Evolutionary conservation across 2,113 vertebrate species (phyloP).

Genomic region (Thomomys bottae): DNA sequence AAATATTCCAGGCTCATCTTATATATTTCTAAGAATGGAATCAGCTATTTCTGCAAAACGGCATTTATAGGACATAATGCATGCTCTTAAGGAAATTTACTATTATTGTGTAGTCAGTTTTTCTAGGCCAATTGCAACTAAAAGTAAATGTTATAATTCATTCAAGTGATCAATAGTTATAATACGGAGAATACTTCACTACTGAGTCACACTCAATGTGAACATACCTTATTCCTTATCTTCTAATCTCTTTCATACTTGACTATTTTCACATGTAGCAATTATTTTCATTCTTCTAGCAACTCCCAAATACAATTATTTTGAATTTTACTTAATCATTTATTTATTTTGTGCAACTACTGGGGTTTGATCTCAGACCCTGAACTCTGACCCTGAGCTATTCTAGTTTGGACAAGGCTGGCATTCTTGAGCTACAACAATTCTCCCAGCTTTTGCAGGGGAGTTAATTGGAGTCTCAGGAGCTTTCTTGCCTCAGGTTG

Average conservation of each 20-base stretch:
- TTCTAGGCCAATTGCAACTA: neutral
- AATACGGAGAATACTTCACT: neutral
- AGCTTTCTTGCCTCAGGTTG: no score
- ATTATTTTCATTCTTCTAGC: neutral
- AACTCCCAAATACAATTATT: neutral
- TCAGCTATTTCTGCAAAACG: neutral
- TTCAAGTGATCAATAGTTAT: neutral
- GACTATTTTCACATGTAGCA: neutral
- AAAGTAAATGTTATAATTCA: neutral
- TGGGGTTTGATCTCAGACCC: no score
- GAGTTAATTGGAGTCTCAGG: no score
- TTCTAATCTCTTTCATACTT: neutral
- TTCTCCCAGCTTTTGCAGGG: no score
- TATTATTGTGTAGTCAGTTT: neutral
- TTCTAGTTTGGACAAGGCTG: no score
- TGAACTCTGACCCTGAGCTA: no score
- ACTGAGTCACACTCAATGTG: neutral
- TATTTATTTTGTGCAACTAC: no score
- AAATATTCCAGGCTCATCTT: neutral
- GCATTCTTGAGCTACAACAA: no score
- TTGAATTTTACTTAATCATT: neutral
- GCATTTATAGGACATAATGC: neutral
- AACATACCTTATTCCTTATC: no score
- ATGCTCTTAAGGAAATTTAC: neutral
- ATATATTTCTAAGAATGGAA: neutral